phyloP scores from a whole-genome alignment of 2,888 invertebrate genomes.

The Caenorhabditis panamensis region DNA sequence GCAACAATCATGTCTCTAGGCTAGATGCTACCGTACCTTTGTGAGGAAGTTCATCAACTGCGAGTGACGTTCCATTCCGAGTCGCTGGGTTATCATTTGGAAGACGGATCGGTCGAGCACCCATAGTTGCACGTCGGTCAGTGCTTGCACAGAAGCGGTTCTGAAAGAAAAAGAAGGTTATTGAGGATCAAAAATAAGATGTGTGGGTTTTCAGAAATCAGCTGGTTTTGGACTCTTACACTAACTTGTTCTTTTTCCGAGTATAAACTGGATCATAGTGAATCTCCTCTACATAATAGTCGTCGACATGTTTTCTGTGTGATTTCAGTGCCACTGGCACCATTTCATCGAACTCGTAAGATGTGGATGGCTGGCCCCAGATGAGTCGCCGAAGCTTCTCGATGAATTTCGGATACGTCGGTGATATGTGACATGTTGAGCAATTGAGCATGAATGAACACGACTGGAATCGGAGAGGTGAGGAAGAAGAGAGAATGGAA shows the following conservation, averaged over 20 bases:
- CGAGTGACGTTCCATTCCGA: conserved; percentile 90
- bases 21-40: conserved; percentile 68
- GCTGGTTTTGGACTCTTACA: conserved; percentile 1
- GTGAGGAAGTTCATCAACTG: conserved; percentile 90
- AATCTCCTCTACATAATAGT: conserved; percentile 59
- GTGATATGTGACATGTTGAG: conserved; percentile 59
- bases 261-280: conserved; percentile 37
- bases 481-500: conserved; percentile 1
- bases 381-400: conserved; percentile 55
- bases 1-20: not conserved
- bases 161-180: conserved; percentile 55
- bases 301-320: conserved; percentile 42
- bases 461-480: conserved; percentile 30
- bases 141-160: conserved; percentile 84
- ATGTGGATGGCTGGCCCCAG: conserved; percentile 53
- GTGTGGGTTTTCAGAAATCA: not conserved
- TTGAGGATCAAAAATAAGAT: not conserved
- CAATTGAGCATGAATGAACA: conserved; percentile 43
- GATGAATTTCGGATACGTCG: conserved; percentile 55
- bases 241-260: conserved; percentile 45
- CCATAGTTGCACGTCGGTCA: conserved; percentile 91
- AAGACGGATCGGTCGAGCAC: conserved; percentile 91
- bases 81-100: conserved; percentile 91
- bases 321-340: conserved; percentile 54
- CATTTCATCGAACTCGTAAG: conserved; percentile 52